A percentile compares a stretch with the other conserved stretches of the same genome.
Conservation (phyloP, 2,888 invertebrate species). For the Drosophila colorata region DNA sequence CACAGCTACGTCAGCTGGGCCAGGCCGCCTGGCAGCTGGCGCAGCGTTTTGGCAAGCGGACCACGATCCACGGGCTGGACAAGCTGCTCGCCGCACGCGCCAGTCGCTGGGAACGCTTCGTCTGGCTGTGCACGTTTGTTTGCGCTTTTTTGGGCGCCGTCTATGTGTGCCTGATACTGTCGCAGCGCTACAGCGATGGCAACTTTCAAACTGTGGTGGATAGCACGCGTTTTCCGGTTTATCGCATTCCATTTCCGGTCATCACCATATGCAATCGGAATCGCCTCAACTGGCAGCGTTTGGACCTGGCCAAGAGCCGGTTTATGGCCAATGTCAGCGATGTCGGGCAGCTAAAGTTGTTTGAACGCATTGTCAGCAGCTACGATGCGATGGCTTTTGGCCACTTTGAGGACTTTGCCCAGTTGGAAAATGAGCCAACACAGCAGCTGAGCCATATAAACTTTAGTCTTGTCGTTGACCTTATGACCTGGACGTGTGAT, state of each 20-base stretch:
- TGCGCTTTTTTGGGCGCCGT: conserved; percentile 80
- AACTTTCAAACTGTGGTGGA: conserved; percentile 84
- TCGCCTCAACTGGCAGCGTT: conserved; percentile 83
- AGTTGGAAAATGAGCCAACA: conserved; percentile 62
- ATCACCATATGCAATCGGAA: conserved; percentile 84
- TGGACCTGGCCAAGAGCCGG: conserved; percentile 70
- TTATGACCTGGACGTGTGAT: conserved; percentile 84
- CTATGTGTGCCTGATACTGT: conserved; percentile 81
- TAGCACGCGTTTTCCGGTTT: conserved; percentile 82
- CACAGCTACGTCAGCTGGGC: conserved; percentile 26
- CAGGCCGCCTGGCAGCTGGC: conserved; percentile 64
- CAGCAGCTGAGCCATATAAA: conserved; percentile 77
- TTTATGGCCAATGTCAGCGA: conserved; percentile 76
- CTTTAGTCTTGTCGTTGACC: conserved; percentile 78
- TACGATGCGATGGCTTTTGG: conserved; percentile 82
- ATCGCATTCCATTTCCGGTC: conserved; percentile 82
- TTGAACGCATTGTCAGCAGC: conserved; percentile 72
- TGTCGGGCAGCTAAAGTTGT: conserved; percentile 56
- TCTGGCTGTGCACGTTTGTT: conserved; percentile 80
- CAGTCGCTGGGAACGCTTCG: conserved; percentile 73
- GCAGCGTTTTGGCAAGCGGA: conserved; percentile 73
- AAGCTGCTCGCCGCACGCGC: conserved; percentile 65
- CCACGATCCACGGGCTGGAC: conserved; percentile 82
- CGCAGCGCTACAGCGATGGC: conserved; percentile 80
- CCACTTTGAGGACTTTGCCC: conserved; percentile 74